phyloP scores from a whole-genome alignment of 1,140 invertebrate genomes.

The Papilio polyxenes region DNA sequence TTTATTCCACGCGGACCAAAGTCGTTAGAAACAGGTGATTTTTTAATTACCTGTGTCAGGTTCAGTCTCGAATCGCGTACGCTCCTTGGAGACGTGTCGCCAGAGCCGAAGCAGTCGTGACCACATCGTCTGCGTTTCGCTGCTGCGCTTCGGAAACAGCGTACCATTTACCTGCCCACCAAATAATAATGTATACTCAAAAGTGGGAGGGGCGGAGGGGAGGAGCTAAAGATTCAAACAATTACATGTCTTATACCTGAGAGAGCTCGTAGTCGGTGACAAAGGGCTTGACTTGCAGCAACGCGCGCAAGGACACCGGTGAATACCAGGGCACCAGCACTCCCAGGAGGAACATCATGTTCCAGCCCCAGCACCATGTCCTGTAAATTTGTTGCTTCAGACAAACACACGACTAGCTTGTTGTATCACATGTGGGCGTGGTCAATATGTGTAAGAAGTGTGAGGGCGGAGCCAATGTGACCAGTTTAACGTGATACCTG shows the following conservation, averaged over 20 bases:
- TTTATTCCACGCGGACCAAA: background rate
- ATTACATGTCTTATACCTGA: slow-evolving; percentile 70
- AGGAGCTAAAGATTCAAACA: background rate
- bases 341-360: slow-evolving; percentile 94
- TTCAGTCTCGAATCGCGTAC: slow-evolving; percentile 94
- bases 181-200: background rate
- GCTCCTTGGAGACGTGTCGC: slow-evolving; percentile 93
- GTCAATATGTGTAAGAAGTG: background rate
- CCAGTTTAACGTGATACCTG: slow-evolving; percentile 52
- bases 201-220: background rate
- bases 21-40: background rate
- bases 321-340: slow-evolving; percentile 95
- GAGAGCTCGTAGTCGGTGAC: slow-evolving; percentile 93
- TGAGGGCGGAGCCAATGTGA: background rate
- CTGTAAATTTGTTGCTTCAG: slow-evolving; percentile 58
- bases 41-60: slow-evolving; percentile 89
- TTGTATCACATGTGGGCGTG: background rate
- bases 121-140: slow-evolving; percentile 91
- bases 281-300: slow-evolving; percentile 88
- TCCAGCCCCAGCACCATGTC: slow-evolving; percentile 96
- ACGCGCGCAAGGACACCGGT: slow-evolving; percentile 83
- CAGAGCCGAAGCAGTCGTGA: slow-evolving; percentile 91
- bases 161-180: slow-evolving; percentile 88
- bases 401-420: no score
- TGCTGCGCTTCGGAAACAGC: slow-evolving; percentile 92